Evolutionary conservation across 2,113 vertebrate species (phyloP).

Genomic region (Lanius ludovicianus): DNA sequence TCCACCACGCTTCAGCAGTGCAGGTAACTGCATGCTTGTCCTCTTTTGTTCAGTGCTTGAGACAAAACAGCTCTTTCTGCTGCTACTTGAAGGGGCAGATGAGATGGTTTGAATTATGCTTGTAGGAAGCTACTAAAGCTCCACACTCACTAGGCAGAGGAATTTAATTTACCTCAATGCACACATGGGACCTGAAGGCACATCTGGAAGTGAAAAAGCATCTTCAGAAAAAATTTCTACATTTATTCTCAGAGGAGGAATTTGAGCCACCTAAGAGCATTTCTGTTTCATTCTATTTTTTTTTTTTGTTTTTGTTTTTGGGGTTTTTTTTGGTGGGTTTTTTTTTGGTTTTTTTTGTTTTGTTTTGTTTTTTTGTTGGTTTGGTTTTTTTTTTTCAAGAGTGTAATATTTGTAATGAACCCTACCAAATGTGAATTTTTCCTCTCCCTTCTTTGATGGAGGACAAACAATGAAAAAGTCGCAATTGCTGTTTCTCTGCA

Average conservation of each 20-base stretch:
- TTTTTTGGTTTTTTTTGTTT: not conserved
- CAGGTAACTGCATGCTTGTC: not conserved
- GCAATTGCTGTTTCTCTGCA: not conserved
- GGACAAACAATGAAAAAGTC: not conserved
- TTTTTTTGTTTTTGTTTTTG: too few relatives aligned
- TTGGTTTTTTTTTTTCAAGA: not conserved
- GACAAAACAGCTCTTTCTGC: not conserved
- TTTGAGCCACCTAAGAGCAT: not conserved
- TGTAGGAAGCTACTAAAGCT: not conserved
- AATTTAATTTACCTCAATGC: not conserved
- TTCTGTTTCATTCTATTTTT: rapidly evolving
- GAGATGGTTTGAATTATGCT: not conserved
- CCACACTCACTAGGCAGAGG: not conserved
- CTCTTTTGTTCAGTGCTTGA: not conserved
- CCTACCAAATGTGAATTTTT: not conserved
- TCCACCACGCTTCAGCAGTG: not conserved
- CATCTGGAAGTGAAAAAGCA: not conserved
- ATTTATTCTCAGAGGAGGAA: not conserved
- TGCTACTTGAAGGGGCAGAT: not conserved
- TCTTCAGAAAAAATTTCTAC: not conserved
- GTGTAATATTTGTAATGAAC: not conserved
- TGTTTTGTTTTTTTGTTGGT: too few relatives aligned
- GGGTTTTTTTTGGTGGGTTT: too few relatives aligned
- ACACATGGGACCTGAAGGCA: not conserved
- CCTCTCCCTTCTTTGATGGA: not conserved